Conservation (phyloP, 2,888 invertebrate genomes). For the Priocnemis perturbator region DNA sequence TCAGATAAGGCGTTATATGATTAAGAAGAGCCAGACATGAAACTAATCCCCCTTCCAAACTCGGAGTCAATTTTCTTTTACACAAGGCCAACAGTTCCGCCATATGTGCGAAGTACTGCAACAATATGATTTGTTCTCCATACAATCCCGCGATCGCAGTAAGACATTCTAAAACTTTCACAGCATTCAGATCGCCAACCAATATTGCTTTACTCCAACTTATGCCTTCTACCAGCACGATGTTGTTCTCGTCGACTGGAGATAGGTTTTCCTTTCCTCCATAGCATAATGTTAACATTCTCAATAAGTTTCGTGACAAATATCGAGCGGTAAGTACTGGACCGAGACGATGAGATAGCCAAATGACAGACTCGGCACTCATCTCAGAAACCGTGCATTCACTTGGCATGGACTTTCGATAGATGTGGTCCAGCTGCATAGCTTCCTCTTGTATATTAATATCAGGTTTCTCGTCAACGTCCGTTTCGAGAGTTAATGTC, state of each 20-base stretch:
- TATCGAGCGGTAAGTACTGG: slow-evolving; percentile 95
- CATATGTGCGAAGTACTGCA: slow-evolving; percentile 94
- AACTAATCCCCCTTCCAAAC: slow-evolving; percentile 92
- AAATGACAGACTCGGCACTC: slow-evolving; percentile 91
- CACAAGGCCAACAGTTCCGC: slow-evolving; percentile 89
- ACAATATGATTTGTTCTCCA: slow-evolving; percentile 90
- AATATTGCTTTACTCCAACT: slow-evolving; percentile 81
- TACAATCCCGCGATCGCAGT: slow-evolving; percentile 91
- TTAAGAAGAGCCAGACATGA: slow-evolving; percentile 89
- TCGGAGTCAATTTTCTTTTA: slow-evolving; percentile 86
- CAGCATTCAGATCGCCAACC: slow-evolving; percentile 88
- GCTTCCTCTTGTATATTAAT: slow-evolving; percentile 29
- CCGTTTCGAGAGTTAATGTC: slow-evolving; percentile 9
- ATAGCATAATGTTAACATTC: slow-evolving; percentile 96
- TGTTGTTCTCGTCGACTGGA: slow-evolving; percentile 74
- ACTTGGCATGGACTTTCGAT: slow-evolving; percentile 50
- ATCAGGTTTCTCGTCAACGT: slow-evolving; percentile 18
- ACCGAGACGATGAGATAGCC: slow-evolving; percentile 95
- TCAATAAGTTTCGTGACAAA: slow-evolving; percentile 91
- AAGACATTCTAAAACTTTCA: slow-evolving; percentile 93
- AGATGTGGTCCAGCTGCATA: slow-evolving; percentile 35
- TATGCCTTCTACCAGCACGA: slow-evolving; percentile 77
- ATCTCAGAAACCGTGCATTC: slow-evolving; percentile 86
- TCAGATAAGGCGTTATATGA: slow-evolving; percentile 87
- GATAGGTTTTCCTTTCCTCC: slow-evolving; percentile 87